Evolutionary conservation across 2,888 invertebrate species (phyloP), one percentile per base, ranked within the genome.

Genomic region (Agrochola macilenta): DNA sequence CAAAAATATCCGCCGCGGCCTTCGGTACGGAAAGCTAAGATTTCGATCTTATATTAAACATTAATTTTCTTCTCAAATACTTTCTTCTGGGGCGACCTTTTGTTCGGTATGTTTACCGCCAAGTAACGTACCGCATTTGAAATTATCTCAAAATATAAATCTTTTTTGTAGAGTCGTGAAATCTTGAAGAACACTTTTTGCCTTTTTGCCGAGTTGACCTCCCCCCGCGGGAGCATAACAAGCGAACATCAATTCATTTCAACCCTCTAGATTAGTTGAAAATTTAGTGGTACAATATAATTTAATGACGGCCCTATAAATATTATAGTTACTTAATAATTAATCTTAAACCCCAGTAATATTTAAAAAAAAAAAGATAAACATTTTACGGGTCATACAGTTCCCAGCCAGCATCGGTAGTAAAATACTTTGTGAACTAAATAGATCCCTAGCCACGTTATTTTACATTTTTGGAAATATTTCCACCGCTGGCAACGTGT

Each of bases 51-150:
- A 88, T 89, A 90, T 90, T 88, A 89, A 89, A 87, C 89, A 91
- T 90, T 91, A 91, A 90, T 91, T 91, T 91, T 90, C 88, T 89
- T 89, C 80, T 86, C 87, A 90, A 91, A 91, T 91, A 90, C 88
- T 91, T 91, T 88, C 84, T 85, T 81, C 65, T 64, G 80, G 78
- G 83, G 80, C 87, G 84, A 85, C 89, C 88, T 90, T 90, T 90
- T 89, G 89, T 91, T 88, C 86, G 86, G 83, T 85, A 84, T 89
- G 85, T 89, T 90, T 90, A 88, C 90, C 85, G 82, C 83, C 83
- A 85, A 83, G 83, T 86, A 79, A 87, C 81, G 87, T 78, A 68
- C 80, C 82, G 81, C 89, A 89, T 89, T 88, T 88, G 78, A 87
- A 89, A 91, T 90, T 89, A 90, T 90, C 90, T 88, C 54, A n/a